Conservation (phyloP, 2,113 vertebrate genomes). For the Gymnorhina tibicen region DNA sequence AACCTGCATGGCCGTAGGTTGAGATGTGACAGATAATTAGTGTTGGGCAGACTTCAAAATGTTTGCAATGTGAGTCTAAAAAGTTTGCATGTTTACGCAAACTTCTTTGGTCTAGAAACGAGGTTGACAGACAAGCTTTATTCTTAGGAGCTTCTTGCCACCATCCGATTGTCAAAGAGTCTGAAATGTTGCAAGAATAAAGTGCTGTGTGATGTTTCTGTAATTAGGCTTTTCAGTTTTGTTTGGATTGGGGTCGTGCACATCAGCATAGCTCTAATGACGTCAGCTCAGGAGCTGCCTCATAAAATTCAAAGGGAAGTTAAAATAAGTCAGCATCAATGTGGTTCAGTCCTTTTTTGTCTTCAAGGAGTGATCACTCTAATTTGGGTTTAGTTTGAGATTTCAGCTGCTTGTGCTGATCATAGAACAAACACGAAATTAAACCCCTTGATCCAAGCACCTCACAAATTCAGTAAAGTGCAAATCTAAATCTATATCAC, state of each 20-base stretch:
- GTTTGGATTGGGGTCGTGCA: background rate
- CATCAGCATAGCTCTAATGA: slow-evolving; percentile 3
- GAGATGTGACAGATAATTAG: slow-evolving; percentile 9
- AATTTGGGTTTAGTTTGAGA: background rate
- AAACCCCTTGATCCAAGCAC: background rate
- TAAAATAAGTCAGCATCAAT: slow-evolving; percentile 12
- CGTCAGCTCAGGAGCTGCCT: background rate
- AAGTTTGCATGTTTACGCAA: background rate
- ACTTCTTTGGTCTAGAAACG: slow-evolving; percentile 9
- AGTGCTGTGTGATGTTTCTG: background rate
- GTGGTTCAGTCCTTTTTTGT: background rate
- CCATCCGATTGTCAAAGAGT: background rate
- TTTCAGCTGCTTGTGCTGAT: background rate
- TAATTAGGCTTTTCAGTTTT: slow-evolving; percentile 38
- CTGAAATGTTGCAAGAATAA: slow-evolving; percentile 16
- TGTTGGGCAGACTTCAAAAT: background rate
- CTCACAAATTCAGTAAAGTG: background rate
- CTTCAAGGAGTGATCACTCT: background rate
- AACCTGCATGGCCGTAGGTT: background rate
- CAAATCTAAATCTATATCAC: background rate
- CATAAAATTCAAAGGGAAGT: slow-evolving; percentile 33
- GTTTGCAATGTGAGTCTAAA: background rate
- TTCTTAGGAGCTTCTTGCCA: slow-evolving; percentile 1
- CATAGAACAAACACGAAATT: background rate
- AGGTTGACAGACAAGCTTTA: background rate